A percentile compares a stretch with the other conserved stretches of the same genome.
phyloP scores from a whole-genome alignment of 2,113 vertebrate species.

The Nycticebus coucang region DNA sequence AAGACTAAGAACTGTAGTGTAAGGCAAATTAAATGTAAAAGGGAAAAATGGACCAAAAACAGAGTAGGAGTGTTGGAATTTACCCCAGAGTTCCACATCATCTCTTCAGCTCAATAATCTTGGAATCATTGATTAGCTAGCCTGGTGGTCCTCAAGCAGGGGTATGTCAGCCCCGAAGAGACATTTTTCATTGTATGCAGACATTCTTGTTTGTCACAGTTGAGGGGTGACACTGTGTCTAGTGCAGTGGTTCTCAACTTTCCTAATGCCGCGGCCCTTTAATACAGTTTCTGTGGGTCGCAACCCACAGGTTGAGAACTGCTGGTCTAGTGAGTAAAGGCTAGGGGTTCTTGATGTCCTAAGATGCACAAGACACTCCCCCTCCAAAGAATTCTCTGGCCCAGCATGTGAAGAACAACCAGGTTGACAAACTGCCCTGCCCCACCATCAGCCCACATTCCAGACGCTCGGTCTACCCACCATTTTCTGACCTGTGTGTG shows the following conservation, averaged over 20 bases:
- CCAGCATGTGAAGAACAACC: neutral
- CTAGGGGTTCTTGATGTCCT: neutral
- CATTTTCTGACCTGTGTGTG: neutral
- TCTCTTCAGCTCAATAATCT: neutral
- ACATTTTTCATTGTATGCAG: neutral
- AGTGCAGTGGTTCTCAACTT: too few species aligned
- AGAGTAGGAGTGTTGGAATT: neutral
- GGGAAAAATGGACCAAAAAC: neutral
- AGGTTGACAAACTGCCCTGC: neutral
- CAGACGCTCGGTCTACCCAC: neutral
- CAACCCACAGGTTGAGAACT: too few species aligned
- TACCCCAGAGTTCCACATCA: fast-evolving
- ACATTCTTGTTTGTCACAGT: neutral
- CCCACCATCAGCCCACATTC: neutral
- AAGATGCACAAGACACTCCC: neutral
- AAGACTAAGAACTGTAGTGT: neutral
- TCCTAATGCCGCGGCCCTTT: too few species aligned
- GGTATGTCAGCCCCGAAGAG: neutral
- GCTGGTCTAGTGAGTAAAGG: too few species aligned
- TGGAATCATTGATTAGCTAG: fast-evolving
- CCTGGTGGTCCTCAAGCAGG: neutral
- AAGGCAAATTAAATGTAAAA: neutral
- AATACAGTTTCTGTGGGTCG: too few species aligned
- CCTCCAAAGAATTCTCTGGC: neutral
- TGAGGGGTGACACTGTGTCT: neutral